Conservation (phyloP, 2,797 vertebrate genomes). For the Schizopygopsis pylzovi region DNA sequence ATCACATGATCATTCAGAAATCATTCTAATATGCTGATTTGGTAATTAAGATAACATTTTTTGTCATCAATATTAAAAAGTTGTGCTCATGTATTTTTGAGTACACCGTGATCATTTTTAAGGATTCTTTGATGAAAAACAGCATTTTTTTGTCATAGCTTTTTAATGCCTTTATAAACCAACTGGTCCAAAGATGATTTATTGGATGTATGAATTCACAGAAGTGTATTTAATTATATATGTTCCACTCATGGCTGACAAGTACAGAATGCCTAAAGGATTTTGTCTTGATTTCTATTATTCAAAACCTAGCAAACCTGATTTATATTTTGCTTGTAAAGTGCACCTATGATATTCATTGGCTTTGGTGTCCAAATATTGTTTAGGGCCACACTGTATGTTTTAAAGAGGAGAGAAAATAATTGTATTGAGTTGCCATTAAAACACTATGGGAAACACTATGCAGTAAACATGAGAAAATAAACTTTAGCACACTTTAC, state of each 20-base stretch:
- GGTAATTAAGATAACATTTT: background rate
- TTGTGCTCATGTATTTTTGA: no score
- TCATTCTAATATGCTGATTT: no score
- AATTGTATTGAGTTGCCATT: background rate
- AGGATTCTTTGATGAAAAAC: background rate
- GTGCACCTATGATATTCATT: background rate
- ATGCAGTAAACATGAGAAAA: background rate
- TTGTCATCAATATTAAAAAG: background rate
- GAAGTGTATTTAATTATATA: background rate
- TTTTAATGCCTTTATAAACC: background rate
- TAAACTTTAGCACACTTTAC: background rate
- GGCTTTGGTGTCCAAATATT: background rate
- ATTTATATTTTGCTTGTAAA: background rate
- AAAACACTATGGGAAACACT: background rate
- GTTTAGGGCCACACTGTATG: background rate
- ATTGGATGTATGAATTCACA: background rate
- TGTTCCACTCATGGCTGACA: background rate
- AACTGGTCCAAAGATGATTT: background rate
- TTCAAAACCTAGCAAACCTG: background rate
- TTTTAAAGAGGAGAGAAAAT: background rate
- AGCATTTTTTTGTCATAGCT: background rate
- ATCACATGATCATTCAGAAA: no score
- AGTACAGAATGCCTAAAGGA: background rate
- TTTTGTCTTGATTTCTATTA: background rate
- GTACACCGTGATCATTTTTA: background rate